Evolutionary conservation across 1,140 invertebrate species (phyloP).

Genomic region (Cepaea nemoralis): DNA sequence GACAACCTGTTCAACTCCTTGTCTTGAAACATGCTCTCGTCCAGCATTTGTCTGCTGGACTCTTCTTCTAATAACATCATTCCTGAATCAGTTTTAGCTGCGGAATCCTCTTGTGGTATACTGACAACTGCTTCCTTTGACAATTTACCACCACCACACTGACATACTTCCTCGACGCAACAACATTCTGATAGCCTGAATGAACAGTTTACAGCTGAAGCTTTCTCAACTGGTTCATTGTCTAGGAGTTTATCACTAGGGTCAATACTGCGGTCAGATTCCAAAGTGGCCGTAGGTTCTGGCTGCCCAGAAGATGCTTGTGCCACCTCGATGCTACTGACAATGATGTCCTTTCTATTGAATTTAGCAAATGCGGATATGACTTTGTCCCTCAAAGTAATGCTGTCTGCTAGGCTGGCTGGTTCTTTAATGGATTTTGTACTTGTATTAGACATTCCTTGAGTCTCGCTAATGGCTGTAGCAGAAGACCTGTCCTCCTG

Average conservation of each 20-base stretch:
- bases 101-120: background rate
- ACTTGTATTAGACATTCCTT: background rate
- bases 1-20: too few relatives aligned
- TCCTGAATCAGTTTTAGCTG: background rate
- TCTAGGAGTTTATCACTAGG: background rate
- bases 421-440: background rate
- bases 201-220: background rate
- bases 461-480: background rate
- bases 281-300: background rate
- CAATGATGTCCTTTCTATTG: conserved; percentile 30
- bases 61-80: too few relatives aligned
- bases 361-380: conserved; percentile 25
- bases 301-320: background rate
- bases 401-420: background rate
- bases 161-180: too few relatives aligned
- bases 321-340: conserved; percentile 6
- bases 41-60: too few relatives aligned
- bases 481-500: too few relatives aligned
- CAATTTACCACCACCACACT: background rate
- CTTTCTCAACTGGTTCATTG: background rate
- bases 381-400: conserved; percentile 22
- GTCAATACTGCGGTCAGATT: background rate
- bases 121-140: background rate
- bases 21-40: too few relatives aligned
- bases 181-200: background rate